These are phyloP conservation scores for Himalopsyche phryganea DNA, from an alignment of 1,140 invertebrate species.

Conservation along the genomic window DNA sequence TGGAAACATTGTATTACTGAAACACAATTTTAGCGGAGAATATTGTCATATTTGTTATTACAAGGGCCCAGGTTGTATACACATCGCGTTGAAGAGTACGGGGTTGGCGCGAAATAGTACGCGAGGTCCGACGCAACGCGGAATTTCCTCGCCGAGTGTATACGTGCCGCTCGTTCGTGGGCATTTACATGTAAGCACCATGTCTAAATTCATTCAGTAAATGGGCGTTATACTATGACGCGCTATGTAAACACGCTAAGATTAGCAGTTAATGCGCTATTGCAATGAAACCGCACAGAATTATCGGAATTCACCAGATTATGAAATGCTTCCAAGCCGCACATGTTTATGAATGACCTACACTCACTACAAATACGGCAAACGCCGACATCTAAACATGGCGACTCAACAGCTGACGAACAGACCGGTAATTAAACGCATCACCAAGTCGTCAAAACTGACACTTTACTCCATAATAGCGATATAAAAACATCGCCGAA, in stretches of 20 bases:
- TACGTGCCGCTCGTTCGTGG: not conserved
- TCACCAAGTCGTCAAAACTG: slow-evolving; percentile 13
- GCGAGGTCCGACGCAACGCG: slow-evolving; percentile 32
- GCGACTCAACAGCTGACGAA: slow-evolving; percentile 56
- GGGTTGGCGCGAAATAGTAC: slow-evolving; percentile 17
- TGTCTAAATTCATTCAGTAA: slow-evolving; percentile 18
- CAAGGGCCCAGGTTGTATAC: too few species aligned
- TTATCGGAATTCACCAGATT: slow-evolving; percentile 17
- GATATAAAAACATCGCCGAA: not conserved
- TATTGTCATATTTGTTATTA: too few species aligned
- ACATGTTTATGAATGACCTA: slow-evolving; percentile 29
- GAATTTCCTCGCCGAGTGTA: slow-evolving; percentile 23
- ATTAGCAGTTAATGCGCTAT: slow-evolving; percentile 7
- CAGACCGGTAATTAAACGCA: slow-evolving; percentile 42
- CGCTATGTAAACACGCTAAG: slow-evolving; percentile 10
- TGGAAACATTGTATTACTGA: too few species aligned
- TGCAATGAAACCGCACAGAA: slow-evolving; percentile 5
- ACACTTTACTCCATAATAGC: not conserved
- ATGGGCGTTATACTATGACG: slow-evolving; percentile 21
- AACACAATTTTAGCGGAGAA: too few species aligned
- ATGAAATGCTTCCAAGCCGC: slow-evolving; percentile 14
- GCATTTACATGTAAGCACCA: slow-evolving; percentile 16
- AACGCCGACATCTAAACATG: slow-evolving; percentile 44
- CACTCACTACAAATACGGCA: slow-evolving; percentile 25
- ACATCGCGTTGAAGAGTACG: not conserved